These are phyloP conservation scores for Condylura cristata DNA, from an alignment of 2,113 vertebrate species.

Conservation along the genomic window DNA sequence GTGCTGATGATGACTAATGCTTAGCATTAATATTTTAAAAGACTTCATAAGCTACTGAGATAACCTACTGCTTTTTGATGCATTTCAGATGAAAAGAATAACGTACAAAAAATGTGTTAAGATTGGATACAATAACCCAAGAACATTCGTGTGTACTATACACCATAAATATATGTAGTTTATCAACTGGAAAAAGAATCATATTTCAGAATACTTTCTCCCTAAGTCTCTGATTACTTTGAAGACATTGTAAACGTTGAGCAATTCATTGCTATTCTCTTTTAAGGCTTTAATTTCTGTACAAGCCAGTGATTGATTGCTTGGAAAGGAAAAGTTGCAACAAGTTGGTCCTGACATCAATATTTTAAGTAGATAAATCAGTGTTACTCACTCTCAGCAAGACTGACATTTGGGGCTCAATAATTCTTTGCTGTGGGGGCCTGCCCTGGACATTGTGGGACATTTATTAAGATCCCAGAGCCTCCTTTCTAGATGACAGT, in stretches of 20 bases:
- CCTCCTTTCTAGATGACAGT: neutral
- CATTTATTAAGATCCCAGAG: neutral
- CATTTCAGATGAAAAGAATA: slow-evolving; percentile 29
- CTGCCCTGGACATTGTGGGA: neutral
- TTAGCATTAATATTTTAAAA: slow-evolving; percentile 36
- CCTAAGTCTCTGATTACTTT: slow-evolving; percentile 16
- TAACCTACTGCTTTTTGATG: slow-evolving; percentile 35
- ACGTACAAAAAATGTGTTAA: slow-evolving; percentile 7
- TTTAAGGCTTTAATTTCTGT: slow-evolving; percentile 47
- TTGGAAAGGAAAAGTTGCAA: slow-evolving; percentile 39
- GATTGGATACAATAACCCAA: neutral
- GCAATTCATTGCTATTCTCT: neutral
- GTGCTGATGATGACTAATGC: slow-evolving; percentile 10
- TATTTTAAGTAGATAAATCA: slow-evolving; percentile 9
- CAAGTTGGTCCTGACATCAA: neutral
- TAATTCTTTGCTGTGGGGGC: neutral
- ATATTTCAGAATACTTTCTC: neutral
- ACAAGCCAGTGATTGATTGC: neutral
- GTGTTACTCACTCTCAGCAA: neutral
- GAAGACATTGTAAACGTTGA: slow-evolving; percentile 14
- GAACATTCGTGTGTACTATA: slow-evolving; percentile 5
- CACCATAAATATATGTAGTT: slow-evolving; percentile 23
- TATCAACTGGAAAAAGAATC: slow-evolving; percentile 4
- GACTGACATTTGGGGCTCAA: neutral
- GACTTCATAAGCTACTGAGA: neutral